Conservation (phyloP, 2,797 vertebrate species). For the Gallirallus australis region DNA sequence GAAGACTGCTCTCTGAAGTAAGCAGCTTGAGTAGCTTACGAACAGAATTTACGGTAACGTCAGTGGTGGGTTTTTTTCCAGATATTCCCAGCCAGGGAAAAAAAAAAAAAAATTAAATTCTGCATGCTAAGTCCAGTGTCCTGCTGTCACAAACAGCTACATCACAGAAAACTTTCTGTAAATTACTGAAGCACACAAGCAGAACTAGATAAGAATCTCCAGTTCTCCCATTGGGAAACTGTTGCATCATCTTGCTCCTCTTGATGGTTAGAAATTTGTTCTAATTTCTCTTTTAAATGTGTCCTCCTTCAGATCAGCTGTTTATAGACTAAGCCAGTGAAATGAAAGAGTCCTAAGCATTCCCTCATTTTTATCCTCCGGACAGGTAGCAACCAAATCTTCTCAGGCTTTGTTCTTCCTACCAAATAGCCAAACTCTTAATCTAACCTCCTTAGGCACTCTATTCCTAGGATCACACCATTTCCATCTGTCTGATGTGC, state of each 20-base stretch:
- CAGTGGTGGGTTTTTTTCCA: neutral
- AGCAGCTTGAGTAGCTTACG: neutral
- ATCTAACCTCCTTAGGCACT: neutral
- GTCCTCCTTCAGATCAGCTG: neutral
- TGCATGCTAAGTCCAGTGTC: neutral
- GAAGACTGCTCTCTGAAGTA: neutral
- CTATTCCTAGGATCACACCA: neutral
- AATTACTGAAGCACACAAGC: neutral
- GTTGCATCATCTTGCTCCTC: neutral
- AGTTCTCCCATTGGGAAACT: neutral
- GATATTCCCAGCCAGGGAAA: conserved; percentile 15
- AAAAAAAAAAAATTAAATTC: neutral
- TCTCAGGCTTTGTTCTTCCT: neutral
- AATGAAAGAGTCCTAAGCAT: neutral
- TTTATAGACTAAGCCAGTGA: neutral
- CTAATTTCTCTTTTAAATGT: neutral
- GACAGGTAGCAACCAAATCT: neutral
- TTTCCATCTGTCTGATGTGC: neutral
- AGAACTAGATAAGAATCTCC: neutral
- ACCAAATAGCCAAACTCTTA: neutral
- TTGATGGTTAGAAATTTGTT: neutral
- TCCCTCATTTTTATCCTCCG: neutral
- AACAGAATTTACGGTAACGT: fast-evolving
- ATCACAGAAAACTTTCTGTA: neutral
- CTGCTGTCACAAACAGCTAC: neutral